phyloP scores from a whole-genome alignment of 2,888 invertebrate genomes.

The Mesoligia furuncula region DNA sequence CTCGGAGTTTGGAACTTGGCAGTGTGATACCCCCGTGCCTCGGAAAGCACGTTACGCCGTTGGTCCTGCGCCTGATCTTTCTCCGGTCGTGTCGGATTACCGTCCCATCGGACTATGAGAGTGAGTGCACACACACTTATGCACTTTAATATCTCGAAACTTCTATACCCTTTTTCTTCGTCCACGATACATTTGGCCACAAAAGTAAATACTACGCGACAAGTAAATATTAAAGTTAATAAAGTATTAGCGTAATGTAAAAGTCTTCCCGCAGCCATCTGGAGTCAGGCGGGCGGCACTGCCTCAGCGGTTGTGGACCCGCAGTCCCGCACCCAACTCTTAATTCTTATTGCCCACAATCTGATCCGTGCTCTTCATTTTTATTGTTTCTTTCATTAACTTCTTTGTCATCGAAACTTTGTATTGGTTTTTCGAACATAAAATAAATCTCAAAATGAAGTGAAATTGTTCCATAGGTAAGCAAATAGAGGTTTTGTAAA shows the following conservation, averaged over 20 bases:
- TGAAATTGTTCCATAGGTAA: neutral
- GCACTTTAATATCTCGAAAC: too few relatives aligned
- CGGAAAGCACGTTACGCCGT: too few relatives aligned
- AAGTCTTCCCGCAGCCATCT: slow-evolving; percentile 66
- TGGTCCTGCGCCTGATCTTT: too few relatives aligned
- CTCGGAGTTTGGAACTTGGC: too few relatives aligned
- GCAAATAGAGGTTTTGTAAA: slow-evolving; percentile 5
- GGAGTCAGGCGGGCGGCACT: slow-evolving; percentile 66
- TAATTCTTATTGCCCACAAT: slow-evolving; percentile 65
- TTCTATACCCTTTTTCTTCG: neutral
- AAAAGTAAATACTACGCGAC: neutral
- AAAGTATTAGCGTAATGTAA: slow-evolving; percentile 62
- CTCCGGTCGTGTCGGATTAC: too few relatives aligned
- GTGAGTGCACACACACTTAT: too few relatives aligned
- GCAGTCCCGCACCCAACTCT: slow-evolving; percentile 58
- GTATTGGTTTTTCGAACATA: slow-evolving; percentile 22
- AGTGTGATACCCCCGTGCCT: too few relatives aligned
- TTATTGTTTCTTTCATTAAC: slow-evolving; percentile 54
- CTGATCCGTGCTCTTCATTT: slow-evolving; percentile 47
- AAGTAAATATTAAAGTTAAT: neutral
- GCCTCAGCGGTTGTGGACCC: slow-evolving; percentile 68
- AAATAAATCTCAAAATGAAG: slow-evolving; percentile 20
- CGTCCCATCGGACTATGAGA: too few relatives aligned
- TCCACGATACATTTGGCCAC: neutral
- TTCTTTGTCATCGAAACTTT: slow-evolving; percentile 48